These are phyloP conservation scores for Rhopalosiphum nymphaeae DNA, from an alignment of 2,888 invertebrate species.

Conservation along the genomic window DNA sequence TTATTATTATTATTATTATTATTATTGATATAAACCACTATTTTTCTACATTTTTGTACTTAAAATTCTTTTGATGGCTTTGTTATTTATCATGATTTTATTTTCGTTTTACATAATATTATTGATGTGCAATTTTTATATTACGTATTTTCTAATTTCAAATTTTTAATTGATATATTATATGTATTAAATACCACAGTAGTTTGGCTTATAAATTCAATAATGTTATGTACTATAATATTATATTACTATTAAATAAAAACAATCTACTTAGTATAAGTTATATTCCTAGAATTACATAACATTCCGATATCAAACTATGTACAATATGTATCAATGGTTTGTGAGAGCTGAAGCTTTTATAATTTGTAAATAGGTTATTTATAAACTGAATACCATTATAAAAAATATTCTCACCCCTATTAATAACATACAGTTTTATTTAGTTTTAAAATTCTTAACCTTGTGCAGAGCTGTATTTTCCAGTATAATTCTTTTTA, in stretches of 20 bases:
- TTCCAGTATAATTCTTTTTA: not conserved
- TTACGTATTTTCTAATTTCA: constrained; percentile 37
- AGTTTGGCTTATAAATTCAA: constrained; percentile 21
- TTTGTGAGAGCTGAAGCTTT: constrained; percentile 31
- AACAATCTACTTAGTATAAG: constrained; percentile 32
- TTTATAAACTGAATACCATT: not conserved
- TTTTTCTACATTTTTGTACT: constrained; percentile 64
- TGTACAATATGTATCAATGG: not conserved
- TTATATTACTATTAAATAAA: not conserved
- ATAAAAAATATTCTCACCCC: not conserved
- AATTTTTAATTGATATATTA: not conserved
- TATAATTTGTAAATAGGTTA: constrained; percentile 22
- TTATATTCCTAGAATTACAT: constrained; percentile 27
- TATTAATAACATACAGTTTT: not conserved
- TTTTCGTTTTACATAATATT: constrained; percentile 48
- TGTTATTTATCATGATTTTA: constrained; percentile 56
- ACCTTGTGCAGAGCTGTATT: not conserved
- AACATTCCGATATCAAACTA: constrained; percentile 20
- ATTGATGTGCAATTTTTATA: constrained; percentile 50
- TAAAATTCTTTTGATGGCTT: constrained; percentile 59
- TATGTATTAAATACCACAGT: constrained; percentile 10
- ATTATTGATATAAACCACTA: constrained; percentile 60
- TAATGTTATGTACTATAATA: not conserved
- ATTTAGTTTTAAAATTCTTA: not conserved
- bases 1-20: constrained; percentile 16